A percentile compares a stretch with the other conserved stretches of the same genome.
These are phyloP conservation scores for Brachyistius frenatus DNA, from an alignment of 2,113 vertebrate genomes.

Conservation along the genomic window DNA sequence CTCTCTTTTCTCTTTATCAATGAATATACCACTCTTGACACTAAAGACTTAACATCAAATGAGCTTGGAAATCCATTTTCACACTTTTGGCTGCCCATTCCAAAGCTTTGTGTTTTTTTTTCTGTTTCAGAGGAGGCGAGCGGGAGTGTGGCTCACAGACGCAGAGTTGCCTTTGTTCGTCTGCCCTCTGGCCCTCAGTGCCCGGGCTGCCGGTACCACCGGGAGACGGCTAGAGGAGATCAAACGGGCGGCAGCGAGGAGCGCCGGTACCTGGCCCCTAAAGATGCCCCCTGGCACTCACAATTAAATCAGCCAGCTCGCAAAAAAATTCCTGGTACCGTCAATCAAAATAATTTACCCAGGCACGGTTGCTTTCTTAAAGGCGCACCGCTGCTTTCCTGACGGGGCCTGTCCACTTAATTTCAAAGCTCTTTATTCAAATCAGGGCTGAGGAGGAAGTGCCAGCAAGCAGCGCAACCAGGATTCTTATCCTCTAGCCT, in stretches of 20 bases:
- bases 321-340: constrained; percentile 86
- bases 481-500: constrained; percentile 83
- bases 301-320: constrained; percentile 91
- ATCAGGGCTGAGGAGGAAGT: constrained; percentile 81
- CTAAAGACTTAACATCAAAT: constrained; percentile 98
- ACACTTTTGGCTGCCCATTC: constrained; percentile 93
- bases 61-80: constrained; percentile 95
- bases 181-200: constrained; percentile 94
- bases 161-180: constrained; percentile 92
- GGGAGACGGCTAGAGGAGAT: constrained; percentile 91
- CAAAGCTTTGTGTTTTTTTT: constrained; percentile 85
- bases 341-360: constrained; percentile 96
- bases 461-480: constrained; percentile 62
- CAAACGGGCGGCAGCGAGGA: constrained; percentile 78
- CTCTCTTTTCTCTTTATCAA: constrained; percentile 77
- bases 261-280: constrained; percentile 90
- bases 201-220: constrained; percentile 89
- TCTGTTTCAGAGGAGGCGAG: constrained; percentile 73
- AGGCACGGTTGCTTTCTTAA: constrained; percentile 87
- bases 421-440: constrained; percentile 88
- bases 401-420: constrained; percentile 85
- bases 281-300: constrained; percentile 93
- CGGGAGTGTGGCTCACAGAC: constrained; percentile 88
- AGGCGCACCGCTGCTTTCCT: constrained; percentile 83
- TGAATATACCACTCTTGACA: constrained; percentile 88